Base-by-base conservation (phyloP, 2,888 invertebrate species). In the Zaprionus bogoriensis region DNA sequence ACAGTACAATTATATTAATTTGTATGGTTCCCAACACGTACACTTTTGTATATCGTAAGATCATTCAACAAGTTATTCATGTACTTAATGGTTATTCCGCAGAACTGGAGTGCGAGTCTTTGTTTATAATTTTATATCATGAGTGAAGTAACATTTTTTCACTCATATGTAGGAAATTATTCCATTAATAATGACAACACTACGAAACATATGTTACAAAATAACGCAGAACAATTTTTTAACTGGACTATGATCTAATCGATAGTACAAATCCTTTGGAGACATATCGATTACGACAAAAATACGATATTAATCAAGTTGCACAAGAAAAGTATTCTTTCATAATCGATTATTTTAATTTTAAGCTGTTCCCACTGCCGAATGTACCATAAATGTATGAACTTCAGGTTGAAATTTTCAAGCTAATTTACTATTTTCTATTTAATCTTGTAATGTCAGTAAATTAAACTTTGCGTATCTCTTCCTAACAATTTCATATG, bases 211-310 rank as follows among this genome's bases (percentile, higher is more conserved):
- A 54, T 27, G 60, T 36, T 36, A 3, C 14, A 17, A 36, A n/a
- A 12, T 36, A 72, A 65, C 65, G 66, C 14, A 53, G 46, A 19
- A 66, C 59, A 60, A 45, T 65, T 48, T 59, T 47, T 55, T 67
- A 71, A 66, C 66, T 72, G 72, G 52, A 66, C 54, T 69, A 71
- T 69, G 51, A 66, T 71, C 59, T 52, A 54, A 59, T 72, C 51
- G 52, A 65, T 47, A 51, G 28, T 39, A 46, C 12, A 23, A 20
- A 27, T 12, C 22, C n/a, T n/a, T n/a, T n/a, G n/a, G n/a, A 9
- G 9, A 5, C 9, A 14, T 39, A 47, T 54, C 50, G 59, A 51
- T 58, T 48, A 4, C 6, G 6, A 4, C 10, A n/a, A 28, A 10
- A 19, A n/a, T 32, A 9, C 14, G 17, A 36, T 36, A 36, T 7